A percentile compares a stretch with the other conserved stretches of the same genome.
Evolutionary conservation across 2,797 vertebrate genomes (phyloP).

Genomic region (Myotis findleyi): DNA sequence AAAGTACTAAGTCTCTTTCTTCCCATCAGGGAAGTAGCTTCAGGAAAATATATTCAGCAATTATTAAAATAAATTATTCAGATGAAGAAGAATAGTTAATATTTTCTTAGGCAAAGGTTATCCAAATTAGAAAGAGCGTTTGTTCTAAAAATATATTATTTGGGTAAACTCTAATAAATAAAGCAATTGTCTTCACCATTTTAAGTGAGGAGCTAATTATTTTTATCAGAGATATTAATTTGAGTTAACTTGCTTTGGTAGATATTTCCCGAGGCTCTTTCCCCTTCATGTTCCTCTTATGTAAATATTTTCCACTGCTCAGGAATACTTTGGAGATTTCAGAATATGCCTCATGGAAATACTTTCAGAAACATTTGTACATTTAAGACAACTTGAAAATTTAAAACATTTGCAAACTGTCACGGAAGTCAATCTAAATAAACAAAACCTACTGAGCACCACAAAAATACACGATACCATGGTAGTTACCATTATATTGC

Average conservation of each 20-base stretch:
- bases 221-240: background rate
- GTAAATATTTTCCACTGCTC: background rate
- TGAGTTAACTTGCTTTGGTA: slow-evolving; percentile 11
- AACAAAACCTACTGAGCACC: background rate
- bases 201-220: slow-evolving; percentile 25
- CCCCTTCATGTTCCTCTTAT: background rate
- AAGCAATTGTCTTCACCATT: slow-evolving; percentile 37
- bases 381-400: slow-evolving; percentile 31
- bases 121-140: background rate
- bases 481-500: background rate
- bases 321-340: slow-evolving; percentile 22
- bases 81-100: background rate
- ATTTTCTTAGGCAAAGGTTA: slow-evolving; percentile 39
- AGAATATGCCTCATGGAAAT: slow-evolving; percentile 39
- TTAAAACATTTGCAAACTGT: slow-evolving; percentile 18
- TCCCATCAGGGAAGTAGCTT: background rate
- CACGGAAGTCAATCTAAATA: slow-evolving; percentile 26
- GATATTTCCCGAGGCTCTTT: background rate
- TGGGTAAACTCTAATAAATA: slow-evolving; percentile 15
- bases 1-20: background rate
- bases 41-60: slow-evolving; percentile 34
- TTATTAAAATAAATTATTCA: slow-evolving; percentile 27
- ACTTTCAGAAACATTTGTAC: slow-evolving; percentile 40
- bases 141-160: slow-evolving; percentile 25
- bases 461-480: background rate